Evolutionary conservation across 2,888 invertebrate genomes (phyloP), one percentile per base, ranked within the genome.

Genomic region (Oscheius sp.): DNA sequence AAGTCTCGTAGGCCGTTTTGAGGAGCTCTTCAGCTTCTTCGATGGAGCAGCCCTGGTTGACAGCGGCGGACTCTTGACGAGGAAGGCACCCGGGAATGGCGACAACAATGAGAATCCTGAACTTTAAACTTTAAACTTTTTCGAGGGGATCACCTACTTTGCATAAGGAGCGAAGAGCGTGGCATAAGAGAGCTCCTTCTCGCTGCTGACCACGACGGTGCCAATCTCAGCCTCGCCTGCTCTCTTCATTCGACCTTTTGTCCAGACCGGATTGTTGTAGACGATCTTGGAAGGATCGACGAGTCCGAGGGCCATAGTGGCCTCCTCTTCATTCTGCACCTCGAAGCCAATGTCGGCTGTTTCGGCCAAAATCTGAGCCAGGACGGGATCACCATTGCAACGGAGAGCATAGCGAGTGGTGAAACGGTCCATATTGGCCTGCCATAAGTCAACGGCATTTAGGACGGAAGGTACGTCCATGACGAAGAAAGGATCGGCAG

Each of bases 301-400:
- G 23, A 71, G 21, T 3, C 41, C 12, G n/a, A 55, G 35, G 21
- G 72, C 64, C 74, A 77, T 52, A 58, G 68, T 69, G 21, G 77
- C 63, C 43, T 80, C 80, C 2, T 56, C 43, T 0, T 69, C 53
- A 55, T 73, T 78, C 16, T 75, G 29, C 18, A 78, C 98, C 91
- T 98, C 98, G 90, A 99, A 99, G 78, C 94, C 93, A 53, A 93
- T 92, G 55, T 96, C 97, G 82, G 72, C 69, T 45, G 94, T 64
- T 63, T 80, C 77, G 21, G 85, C 84, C n/a, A 86, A 72, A 49
- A 85, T 74, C 45, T 78, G 76, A 18, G 79, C 77, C n/a, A 99
- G 92, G 80, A 93, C 91, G 70, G 92, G 91, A 89, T 93, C 93
- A 88, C 96, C 94, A 90, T 99, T 98, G 91, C 98, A 98, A 89